phyloP scores from a whole-genome alignment of 2,113 vertebrate genomes.

The Spheniscus mendiculus region DNA sequence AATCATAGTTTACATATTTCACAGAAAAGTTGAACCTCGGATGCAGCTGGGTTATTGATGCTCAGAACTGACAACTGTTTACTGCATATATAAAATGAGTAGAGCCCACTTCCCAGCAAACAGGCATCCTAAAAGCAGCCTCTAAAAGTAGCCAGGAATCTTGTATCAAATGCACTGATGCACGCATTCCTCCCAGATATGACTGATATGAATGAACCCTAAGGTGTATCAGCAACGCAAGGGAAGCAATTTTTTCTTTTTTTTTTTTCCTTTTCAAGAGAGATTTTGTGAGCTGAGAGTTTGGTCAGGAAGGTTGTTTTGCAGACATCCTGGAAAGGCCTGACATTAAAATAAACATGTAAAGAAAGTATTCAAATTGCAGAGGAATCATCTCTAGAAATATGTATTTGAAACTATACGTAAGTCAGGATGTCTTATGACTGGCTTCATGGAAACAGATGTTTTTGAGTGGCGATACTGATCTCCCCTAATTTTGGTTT shows the following conservation, averaged over 20 bases:
- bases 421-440: neutral
- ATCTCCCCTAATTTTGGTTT: neutral
- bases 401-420: neutral
- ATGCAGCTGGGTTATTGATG: neutral
- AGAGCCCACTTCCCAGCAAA: neutral
- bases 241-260: neutral
- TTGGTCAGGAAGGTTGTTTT: neutral
- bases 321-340: neutral
- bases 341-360: neutral
- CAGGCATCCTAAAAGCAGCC: neutral
- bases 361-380: neutral
- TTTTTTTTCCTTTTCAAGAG: neutral
- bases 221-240: neutral
- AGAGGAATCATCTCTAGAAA: neutral
- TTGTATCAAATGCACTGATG: neutral
- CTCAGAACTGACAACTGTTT: neutral
- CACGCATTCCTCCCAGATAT: neutral
- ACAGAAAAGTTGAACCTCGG: neutral
- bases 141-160: neutral
- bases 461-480: neutral
- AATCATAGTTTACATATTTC: neutral
- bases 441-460: neutral
- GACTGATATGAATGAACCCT: neutral
- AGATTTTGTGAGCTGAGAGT: neutral
- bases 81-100: neutral